Base-by-base conservation (phyloP, 2,113 vertebrate genomes). In the Aix galericulata region DNA sequence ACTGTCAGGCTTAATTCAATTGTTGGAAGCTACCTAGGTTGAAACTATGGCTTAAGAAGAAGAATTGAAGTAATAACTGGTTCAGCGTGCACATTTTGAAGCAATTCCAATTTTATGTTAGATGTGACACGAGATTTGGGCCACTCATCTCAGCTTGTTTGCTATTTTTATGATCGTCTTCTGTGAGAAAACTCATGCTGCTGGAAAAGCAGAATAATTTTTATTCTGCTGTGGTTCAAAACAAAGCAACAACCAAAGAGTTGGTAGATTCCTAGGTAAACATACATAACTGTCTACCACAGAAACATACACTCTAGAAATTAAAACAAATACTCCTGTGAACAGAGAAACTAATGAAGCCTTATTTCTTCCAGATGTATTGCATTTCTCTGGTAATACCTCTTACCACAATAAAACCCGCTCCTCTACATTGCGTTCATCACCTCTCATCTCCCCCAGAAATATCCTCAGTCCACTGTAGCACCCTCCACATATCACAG, bases 401-500 rank as follows among this genome's bases (percentile, higher is more conserved):
- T 17, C 48, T 44, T 29, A 44, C 5, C 63, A 23, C n/a, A 27
- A 59, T 0, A 25, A 44, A 16, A 1, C 5, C 8, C 1, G 58
- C 48, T 75, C 31, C 60, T 34, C n/a, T 13, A 2, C 40, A 44
- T 29, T 1, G 16, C 0, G 0, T 8, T 60, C 67, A 26, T 4
- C 50, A 17, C 20, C 66, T n/a, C 82, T 34, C 1, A 6, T 16
- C 40, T 38, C 34, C 56, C 32, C 40, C 77, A 59, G 59, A 42
- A 73, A 22, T 4, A 31, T 2, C 17, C 69, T n/a, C 79, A 17
- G 34, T 0, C 36, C 0, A 1, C 56, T 26, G 17, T 6, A 9
- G 25, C 32, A 46, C 60, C 23, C 53, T 42, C 9, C 82, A 15
- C 29, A 20, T 12, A 2, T 9, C 52, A 21, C 66, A 13, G 9